Base-by-base conservation (phyloP, 2,797 vertebrate species). In the Peromyscus aztecus region DNA sequence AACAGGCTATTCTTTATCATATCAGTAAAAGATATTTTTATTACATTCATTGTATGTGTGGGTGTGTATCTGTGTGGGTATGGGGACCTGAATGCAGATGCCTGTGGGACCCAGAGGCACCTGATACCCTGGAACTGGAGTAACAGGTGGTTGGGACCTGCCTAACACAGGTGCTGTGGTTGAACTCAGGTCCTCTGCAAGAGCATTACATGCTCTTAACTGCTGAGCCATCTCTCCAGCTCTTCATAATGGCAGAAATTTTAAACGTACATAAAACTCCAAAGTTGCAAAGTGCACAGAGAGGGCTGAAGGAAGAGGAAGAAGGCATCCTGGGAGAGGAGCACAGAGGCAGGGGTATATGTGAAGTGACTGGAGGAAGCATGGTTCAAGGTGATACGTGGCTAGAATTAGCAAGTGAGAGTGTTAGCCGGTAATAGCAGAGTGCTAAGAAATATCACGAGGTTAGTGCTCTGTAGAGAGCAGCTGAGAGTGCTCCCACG, bases 331-430 rank as follows among this genome's bases (percentile, higher is more conserved):
- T 2, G 31, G n/a, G 46, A 61, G 29, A 34, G 52, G 67, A n/a
- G 11, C 7, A 0, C 4, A 34, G 43, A 52, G 89, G 52, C 49
- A 31, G 57, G 13, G 43, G 31, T 16, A 14, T 10, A n/a, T 4
- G 16, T 13, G 12, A 21, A 31, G 46, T 24, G 31, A 11, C 61
- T n/a, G 23, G 59, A 40, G 10, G 14, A 17, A 23, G 17, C 31
- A 1, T 21, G 4, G 43, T 19, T 90, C 21, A 27, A 34, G 52
- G 6, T 31, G 52, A 34, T 5, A n/a, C 0, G 0, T 12, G 2
- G 49, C 34, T 69, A 61, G 89, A 46, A 46, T 43, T n/a, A 61
- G 52, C 10, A 4, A 14, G 46, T 24, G 19, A 71, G 37, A 3
- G 10, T 37, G 43, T 43, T 34, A 13, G 52, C 49, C 23, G 37